Percentiles rank a stretch among this genome's conserved stretches.
Evolutionary conservation across 1,140 invertebrate genomes (phyloP).

Genomic region (Ridgeia piscesae): DNA sequence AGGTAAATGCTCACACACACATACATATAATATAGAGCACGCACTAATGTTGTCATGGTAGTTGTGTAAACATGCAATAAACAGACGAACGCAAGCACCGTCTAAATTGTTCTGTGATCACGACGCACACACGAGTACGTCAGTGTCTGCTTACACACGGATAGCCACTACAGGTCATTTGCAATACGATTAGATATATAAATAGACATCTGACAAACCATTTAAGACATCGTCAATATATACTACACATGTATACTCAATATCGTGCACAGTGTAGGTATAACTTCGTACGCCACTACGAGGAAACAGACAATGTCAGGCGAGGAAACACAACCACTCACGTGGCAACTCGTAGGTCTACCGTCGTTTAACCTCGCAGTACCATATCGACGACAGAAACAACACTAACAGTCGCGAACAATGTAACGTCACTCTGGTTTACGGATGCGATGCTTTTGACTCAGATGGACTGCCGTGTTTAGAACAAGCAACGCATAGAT

Average conservation of each 20-base stretch:
- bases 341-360: background rate
- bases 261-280: background rate
- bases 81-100: background rate
- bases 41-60: background rate
- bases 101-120: background rate
- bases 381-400: background rate
- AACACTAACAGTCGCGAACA: background rate
- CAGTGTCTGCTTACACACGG: background rate
- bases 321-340: background rate
- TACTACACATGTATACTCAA: background rate
- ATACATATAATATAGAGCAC: background rate
- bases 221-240: background rate
- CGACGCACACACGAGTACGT: background rate
- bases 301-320: background rate
- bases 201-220: conserved; percentile 5
- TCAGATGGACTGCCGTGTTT: background rate
- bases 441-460: background rate
- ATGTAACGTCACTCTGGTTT: background rate
- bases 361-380: background rate
- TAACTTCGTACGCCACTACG: background rate
- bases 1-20: too few species aligned
- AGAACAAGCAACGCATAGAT: background rate
- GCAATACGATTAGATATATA: background rate
- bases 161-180: background rate
- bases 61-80: background rate